These are phyloP conservation scores for Tamias sibiricus DNA, from an alignment of 2,113 vertebrate species.

Conservation along the genomic window DNA sequence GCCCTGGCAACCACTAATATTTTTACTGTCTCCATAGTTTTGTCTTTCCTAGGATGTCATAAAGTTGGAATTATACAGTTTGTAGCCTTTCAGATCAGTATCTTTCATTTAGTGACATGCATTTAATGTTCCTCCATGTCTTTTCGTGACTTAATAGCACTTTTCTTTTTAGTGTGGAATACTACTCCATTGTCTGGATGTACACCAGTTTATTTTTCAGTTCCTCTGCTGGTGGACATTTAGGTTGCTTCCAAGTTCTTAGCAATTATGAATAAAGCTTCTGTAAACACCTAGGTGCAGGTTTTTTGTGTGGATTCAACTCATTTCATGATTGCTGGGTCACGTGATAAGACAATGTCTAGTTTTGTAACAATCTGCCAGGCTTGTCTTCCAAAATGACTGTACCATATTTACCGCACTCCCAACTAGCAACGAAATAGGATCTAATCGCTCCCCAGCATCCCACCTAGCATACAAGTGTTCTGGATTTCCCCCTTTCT, in stretches of 20 bases:
- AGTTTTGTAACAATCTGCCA: not conserved
- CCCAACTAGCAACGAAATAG: not conserved
- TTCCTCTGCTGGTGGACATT: not conserved
- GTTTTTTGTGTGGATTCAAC: not conserved
- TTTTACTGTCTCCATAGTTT: not conserved
- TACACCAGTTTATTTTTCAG: not conserved
- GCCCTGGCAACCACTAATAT: not conserved
- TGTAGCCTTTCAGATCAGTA: not conserved
- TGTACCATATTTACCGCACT: too few species aligned
- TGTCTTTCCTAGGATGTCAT: not conserved
- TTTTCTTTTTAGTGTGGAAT: not conserved
- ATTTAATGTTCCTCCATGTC: not conserved
- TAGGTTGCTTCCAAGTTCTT: not conserved
- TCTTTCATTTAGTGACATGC: not conserved
- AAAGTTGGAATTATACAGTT: not conserved
- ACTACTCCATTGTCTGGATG: not conserved
- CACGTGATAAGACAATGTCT: too few species aligned
- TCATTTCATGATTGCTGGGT: not conserved
- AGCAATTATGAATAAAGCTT: not conserved
- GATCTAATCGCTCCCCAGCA: not conserved
- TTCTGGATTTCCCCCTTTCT: not conserved
- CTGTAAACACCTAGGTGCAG: not conserved
- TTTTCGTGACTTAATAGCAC: not conserved
- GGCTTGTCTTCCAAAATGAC: not conserved
- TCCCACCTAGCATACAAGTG: not conserved